Percentiles rank a stretch among this genome's conserved stretches.
Conservation (phyloP, 2,113 vertebrate genomes). For the Phoenicopterus ruber region DNA sequence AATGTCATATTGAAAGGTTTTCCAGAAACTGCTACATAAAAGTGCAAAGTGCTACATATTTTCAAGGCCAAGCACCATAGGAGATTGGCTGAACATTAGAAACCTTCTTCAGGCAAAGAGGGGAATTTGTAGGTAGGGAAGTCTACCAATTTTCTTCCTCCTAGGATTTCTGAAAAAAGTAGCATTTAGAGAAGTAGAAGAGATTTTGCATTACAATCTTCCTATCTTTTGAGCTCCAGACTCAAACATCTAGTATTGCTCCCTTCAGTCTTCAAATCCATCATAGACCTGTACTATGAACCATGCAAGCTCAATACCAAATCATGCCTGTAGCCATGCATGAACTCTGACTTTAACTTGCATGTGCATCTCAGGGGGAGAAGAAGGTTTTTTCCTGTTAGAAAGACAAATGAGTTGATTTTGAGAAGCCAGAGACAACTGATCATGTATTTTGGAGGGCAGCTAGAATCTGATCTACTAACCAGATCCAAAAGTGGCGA, state of each 20-base stretch:
- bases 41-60: not conserved
- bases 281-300: not conserved
- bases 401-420: slow-evolving; percentile 45
- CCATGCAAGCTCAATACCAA: not conserved
- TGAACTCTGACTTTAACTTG: not conserved
- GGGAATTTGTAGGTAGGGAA: not conserved
- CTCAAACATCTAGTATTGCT: slow-evolving; percentile 42
- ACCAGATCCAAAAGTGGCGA: not conserved
- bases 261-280: slow-evolving; percentile 16
- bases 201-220: slow-evolving; percentile 54
- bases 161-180: not conserved
- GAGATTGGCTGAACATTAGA: not conserved
- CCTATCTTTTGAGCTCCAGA: slow-evolving; percentile 25
- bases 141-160: not conserved
- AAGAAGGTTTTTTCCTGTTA: not conserved
- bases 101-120: not conserved
- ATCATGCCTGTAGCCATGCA: not conserved
- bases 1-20: not conserved
- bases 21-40: not conserved
- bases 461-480: slow-evolving; percentile 26
- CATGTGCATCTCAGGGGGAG: not conserved
- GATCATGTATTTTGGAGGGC: slow-evolving; percentile 9
- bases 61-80: not conserved
- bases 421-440: slow-evolving; percentile 11
- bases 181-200: not conserved